Evolutionary conservation across 2,888 invertebrate species (phyloP).

Genomic region (Hypomecis atomaria): DNA sequence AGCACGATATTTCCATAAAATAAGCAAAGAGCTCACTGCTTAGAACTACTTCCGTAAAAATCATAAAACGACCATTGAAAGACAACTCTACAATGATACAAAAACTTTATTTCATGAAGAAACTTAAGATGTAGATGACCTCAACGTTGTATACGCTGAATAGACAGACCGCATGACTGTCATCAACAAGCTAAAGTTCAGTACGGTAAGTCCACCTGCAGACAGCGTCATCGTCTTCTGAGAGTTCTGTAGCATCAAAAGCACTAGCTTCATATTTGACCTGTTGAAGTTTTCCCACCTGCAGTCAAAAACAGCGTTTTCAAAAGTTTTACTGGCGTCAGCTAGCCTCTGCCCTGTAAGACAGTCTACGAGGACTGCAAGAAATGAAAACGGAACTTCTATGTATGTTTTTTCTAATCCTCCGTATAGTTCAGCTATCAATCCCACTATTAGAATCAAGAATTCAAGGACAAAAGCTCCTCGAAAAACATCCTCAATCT

Average conservation of each 20-base stretch:
- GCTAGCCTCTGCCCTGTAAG: slow-evolving; percentile 62
- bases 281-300: slow-evolving; percentile 68
- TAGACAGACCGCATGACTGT: slow-evolving; percentile 60
- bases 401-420: slow-evolving; percentile 60
- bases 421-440: slow-evolving; percentile 54
- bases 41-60: too few relatives aligned
- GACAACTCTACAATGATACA: too few relatives aligned
- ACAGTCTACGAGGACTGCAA: slow-evolving; percentile 61
- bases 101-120: neutral
- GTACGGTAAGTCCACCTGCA: slow-evolving; percentile 60
- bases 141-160: slow-evolving; percentile 63
- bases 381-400: slow-evolving; percentile 56
- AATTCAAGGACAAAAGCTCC: slow-evolving; percentile 57
- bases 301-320: slow-evolving; percentile 60
- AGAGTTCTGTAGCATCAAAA: slow-evolving; percentile 59
- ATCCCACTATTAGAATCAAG: slow-evolving; percentile 46
- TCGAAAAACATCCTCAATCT: slow-evolving; percentile 52
- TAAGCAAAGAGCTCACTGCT: too few relatives aligned
- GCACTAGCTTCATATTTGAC: slow-evolving; percentile 59
- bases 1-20: too few relatives aligned
- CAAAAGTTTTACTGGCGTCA: slow-evolving; percentile 59
- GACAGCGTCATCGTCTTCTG: slow-evolving; percentile 63
- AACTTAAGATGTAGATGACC: slow-evolving; percentile 40
- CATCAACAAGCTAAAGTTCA: slow-evolving; percentile 61
- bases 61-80: too few relatives aligned